Percentiles rank a stretch among this genome's conserved stretches.
Evolutionary conservation across 1,140 invertebrate genomes (phyloP).

Genomic region (Anastrepha obliqua): DNA sequence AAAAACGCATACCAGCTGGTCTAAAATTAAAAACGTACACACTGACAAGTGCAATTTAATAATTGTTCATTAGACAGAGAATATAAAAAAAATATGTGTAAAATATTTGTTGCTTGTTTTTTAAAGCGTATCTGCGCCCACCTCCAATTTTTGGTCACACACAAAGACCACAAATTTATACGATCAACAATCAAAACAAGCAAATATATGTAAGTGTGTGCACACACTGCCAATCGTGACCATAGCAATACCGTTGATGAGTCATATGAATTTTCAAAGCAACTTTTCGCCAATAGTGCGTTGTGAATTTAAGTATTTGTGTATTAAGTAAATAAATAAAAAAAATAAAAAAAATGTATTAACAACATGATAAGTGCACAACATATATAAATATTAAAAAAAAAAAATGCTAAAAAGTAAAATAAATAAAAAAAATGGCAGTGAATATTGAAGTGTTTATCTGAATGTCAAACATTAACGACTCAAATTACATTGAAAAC

Average conservation of each 20-base stretch:
- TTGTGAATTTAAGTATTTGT: no score
- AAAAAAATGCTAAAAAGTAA: neutral
- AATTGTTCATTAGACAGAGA: neutral
- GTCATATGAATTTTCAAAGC: neutral
- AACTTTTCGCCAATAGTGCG: neutral
- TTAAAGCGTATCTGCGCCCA: neutral
- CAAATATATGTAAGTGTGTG: neutral
- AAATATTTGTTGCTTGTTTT: neutral
- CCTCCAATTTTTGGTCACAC: neutral
- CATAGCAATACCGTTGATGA: neutral
- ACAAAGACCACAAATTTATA: neutral
- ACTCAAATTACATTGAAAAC: constrained; percentile 27
- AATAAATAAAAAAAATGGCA: neutral
- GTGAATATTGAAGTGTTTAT: constrained; percentile 21
- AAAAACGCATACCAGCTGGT: neutral
- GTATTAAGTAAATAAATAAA: neutral
- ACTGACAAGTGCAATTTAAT: neutral
- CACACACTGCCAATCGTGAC: neutral
- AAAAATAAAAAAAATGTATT: neutral
- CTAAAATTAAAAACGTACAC: neutral
- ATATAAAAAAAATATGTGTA: neutral
- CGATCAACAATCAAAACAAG: neutral
- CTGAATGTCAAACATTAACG: constrained; percentile 8
- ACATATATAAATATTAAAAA: neutral
- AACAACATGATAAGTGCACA: neutral